Evolutionary conservation across 1,140 invertebrate species (phyloP), one percentile per base, ranked within the genome.

Genomic region (Coptotermes formosanus): DNA sequence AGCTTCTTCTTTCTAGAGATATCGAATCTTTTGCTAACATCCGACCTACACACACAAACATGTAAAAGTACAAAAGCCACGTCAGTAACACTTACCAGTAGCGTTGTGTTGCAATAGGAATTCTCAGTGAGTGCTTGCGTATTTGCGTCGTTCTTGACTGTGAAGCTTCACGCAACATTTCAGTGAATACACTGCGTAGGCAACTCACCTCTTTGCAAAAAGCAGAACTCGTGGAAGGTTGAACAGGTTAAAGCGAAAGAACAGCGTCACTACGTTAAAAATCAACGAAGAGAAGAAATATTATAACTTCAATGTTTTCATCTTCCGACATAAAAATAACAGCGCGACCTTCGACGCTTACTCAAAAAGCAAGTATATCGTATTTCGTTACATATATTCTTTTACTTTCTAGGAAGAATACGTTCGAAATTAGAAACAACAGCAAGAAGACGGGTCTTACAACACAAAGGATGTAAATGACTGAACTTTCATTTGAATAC

Each of bases 401-500:
- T 7, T 75, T 30, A 9, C n/a, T 14, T 75, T 75, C 7, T 11
- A 30, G 25, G 16, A 30, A 30, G 2, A 30, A 75, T 30, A 75
- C 14, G 11, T 2, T 75, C n/a, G n/a, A 30, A 75, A 30, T 75
- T 30, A 14, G n/a, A 75, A 30, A 75, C 8, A 75, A 64, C 59
- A 64, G 25, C 64, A 30, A 75, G 25, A 30, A 75, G 6, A 75
- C 64, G n/a, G 16, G n/a, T 30, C 25, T n/a, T 75, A 12, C 64
- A 75, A 75, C 64, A 75, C 64, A 23, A 75, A 75, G n/a, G 64
- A 75, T n/a, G 64, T 75, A n/a, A 75, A 25, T 75, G n/a, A 75
- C 64, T 75, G n/a, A 75, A 75, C n/a, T 16, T 6, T 25, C 64
- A 75, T 75, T 75, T 6, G 64, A 75, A 75, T 75, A 30, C 64